Evolutionary conservation across 2,888 invertebrate species (phyloP).

Genomic region (Linyphia triangularis): DNA sequence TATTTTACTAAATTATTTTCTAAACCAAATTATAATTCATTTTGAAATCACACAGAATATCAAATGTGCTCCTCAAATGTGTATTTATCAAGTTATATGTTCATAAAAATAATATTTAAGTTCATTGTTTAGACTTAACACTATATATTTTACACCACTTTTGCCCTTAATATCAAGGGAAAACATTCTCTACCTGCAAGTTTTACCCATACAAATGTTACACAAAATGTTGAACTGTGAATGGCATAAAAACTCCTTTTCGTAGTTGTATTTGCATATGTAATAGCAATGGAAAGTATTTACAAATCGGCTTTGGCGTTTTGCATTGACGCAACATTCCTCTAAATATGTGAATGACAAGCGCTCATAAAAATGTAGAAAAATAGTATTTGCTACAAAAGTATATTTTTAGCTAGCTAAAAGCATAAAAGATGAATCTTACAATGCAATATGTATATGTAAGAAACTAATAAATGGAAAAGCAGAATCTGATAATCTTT

Average conservation of each 20-base stretch:
- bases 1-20: too few species aligned
- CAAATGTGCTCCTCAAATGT: too few species aligned
- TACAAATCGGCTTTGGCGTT: neutral
- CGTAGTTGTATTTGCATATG: constrained; percentile 21
- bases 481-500: neutral
- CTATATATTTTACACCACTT: neutral
- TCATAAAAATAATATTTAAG: too few species aligned
- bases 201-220: neutral
- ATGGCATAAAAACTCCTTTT: constrained; percentile 23
- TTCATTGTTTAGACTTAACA: too few species aligned
- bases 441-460: neutral
- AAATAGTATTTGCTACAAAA: neutral
- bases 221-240: neutral
- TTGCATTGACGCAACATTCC: neutral
- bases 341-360: constrained; percentile 30
- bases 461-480: neutral
- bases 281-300: constrained; percentile 39
- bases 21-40: too few species aligned
- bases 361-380: neutral
- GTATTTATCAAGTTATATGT: too few species aligned
- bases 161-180: neutral
- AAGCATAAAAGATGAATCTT: neutral
- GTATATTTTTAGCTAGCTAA: neutral
- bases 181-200: constrained; percentile 6
- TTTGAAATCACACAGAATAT: too few species aligned